These are phyloP conservation scores for Ptychadena robeensis DNA, from an alignment of 2,797 vertebrate species.

Conservation along the genomic window DNA sequence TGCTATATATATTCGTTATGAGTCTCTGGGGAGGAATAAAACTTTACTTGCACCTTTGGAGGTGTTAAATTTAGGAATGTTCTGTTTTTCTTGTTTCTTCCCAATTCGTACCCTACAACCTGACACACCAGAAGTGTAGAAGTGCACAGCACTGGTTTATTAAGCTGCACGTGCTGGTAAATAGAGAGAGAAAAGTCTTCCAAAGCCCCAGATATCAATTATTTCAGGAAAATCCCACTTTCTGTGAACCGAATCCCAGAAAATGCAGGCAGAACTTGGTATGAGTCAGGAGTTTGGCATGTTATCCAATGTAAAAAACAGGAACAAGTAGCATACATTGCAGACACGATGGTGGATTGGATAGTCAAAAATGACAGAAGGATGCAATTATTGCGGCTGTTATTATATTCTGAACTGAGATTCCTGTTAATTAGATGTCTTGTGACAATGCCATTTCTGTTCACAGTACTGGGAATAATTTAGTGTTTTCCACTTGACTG, in stretches of 20 bases:
- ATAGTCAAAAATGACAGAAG: slow-evolving; percentile 41
- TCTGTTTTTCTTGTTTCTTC: slow-evolving; percentile 48
- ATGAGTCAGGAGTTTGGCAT: slow-evolving; percentile 31
- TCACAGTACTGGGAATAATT: slow-evolving; percentile 20
- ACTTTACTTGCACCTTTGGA: slow-evolving; percentile 49
- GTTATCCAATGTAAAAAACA: slow-evolving; percentile 13
- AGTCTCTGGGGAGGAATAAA: slow-evolving; percentile 49
- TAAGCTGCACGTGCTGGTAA: not conserved
- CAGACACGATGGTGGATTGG: slow-evolving; percentile 28
- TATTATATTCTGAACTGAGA: slow-evolving; percentile 31
- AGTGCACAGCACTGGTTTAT: slow-evolving; percentile 10
- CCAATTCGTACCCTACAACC: slow-evolving; percentile 19
- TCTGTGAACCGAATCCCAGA: not conserved
- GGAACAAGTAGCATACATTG: slow-evolving; percentile 13
- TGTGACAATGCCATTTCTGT: slow-evolving; percentile 37
- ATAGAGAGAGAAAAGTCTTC: not conserved
- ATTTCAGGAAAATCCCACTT: slow-evolving; percentile 7
- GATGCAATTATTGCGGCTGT: slow-evolving; percentile 44
- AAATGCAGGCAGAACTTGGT: not conserved
- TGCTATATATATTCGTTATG: slow-evolving; percentile 51
- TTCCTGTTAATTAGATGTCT: slow-evolving; percentile 34
- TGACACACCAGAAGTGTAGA: slow-evolving; percentile 36
- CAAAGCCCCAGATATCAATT: not conserved
- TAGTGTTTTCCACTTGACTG: slow-evolving; percentile 13
- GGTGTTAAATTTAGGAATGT: slow-evolving; percentile 53